These are phyloP conservation scores for Lampris incognitus DNA, from an alignment of 2,113 vertebrate species.

Conservation along the genomic window DNA sequence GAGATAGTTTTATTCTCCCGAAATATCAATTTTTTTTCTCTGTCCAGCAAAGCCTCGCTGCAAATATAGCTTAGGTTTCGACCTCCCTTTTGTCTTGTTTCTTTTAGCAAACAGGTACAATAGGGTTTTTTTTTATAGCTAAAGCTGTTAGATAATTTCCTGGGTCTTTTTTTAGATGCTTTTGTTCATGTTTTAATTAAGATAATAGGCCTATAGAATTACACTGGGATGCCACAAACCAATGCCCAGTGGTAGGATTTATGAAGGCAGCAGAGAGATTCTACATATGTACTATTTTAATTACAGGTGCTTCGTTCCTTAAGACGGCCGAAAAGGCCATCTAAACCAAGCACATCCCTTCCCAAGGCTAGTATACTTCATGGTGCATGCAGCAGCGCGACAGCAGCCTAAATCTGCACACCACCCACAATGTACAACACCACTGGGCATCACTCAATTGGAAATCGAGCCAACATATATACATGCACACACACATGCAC, in stretches of 20 bases:
- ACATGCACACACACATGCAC: slow-evolving; percentile 15
- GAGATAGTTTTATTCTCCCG: slow-evolving; percentile 22
- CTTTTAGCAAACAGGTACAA: background rate
- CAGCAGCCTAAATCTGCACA: slow-evolving; percentile 10
- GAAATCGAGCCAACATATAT: background rate
- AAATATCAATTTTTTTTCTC: slow-evolving; percentile 29
- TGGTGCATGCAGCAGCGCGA: slow-evolving; percentile 5
- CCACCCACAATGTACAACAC: slow-evolving; percentile 5
- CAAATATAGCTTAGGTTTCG: slow-evolving; percentile 25
- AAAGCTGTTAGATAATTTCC: too few relatives aligned
- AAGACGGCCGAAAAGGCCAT: slow-evolving; percentile 9
- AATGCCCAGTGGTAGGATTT: background rate
- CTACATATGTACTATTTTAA: background rate
- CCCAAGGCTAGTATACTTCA: background rate
- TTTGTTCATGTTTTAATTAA: background rate
- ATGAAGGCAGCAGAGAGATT: background rate
- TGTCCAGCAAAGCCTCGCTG: slow-evolving; percentile 14
- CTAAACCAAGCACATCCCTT: slow-evolving; percentile 1
- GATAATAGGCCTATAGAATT: slow-evolving; percentile 8
- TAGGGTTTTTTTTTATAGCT: background rate
- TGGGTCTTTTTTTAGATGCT: too few relatives aligned
- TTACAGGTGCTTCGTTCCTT: background rate
- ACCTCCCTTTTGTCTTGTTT: background rate
- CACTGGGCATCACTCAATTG: background rate
- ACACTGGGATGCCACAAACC: background rate